A percentile compares a stretch with the other conserved stretches of the same genome.
phyloP scores from a whole-genome alignment of 1,140 invertebrate genomes.

The Hypothenemus hampei region DNA sequence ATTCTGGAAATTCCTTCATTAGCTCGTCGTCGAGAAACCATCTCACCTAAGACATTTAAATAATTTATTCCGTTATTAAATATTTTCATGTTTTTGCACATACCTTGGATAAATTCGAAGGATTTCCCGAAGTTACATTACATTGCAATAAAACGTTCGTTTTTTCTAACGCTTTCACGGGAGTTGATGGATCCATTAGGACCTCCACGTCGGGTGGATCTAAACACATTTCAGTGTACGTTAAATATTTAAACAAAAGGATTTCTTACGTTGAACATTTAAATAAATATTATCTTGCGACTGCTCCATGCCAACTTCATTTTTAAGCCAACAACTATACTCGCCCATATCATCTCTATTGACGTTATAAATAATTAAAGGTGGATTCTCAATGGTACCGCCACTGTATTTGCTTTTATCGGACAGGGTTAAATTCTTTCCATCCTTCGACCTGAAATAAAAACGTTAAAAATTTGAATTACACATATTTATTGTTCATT shows the following conservation, averaged over 20 bases:
- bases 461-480: conserved; percentile 3
- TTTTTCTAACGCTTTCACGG: conserved; percentile 74
- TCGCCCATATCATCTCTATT: conserved; percentile 71
- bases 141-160: conserved; percentile 78
- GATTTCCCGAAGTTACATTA: conserved; percentile 67
- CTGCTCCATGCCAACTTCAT: conserved; percentile 65
- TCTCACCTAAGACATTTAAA: conserved; percentile 29
- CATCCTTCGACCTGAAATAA: conserved; percentile 67
- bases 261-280: conserved; percentile 73
- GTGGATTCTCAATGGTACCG: conserved; percentile 65
- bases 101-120: conserved; percentile 58
- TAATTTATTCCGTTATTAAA: not conserved
- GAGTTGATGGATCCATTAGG: conserved; percentile 65
- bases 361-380: conserved; percentile 71
- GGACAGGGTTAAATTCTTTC: conserved; percentile 55
- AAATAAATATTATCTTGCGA: conserved; percentile 66
- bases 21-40: conserved; percentile 80
- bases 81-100: conserved; percentile 21
- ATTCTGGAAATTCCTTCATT: conserved; percentile 79
- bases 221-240: conserved; percentile 41
- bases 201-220: conserved; percentile 73
- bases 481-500: too few relatives aligned
- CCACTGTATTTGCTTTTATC: conserved; percentile 66
- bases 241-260: not conserved
- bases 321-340: conserved; percentile 74